Percentiles rank a stretch among this genome's conserved stretches.
phyloP scores from a whole-genome alignment of 2,797 vertebrate genomes.

The Huso huso region DNA sequence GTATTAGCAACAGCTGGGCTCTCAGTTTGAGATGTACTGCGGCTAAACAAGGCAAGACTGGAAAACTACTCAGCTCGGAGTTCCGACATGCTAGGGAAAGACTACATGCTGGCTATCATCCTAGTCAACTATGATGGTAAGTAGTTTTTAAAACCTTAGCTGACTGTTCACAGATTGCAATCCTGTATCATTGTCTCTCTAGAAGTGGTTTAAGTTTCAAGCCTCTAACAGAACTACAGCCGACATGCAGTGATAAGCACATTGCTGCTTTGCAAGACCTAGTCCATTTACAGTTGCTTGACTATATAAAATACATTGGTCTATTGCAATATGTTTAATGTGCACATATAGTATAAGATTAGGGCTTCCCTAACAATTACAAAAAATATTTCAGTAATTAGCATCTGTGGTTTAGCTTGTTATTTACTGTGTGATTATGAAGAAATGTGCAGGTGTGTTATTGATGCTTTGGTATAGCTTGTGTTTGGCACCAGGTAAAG shows the following conservation, averaged over 20 bases:
- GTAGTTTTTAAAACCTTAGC: conserved; percentile 12
- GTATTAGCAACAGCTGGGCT: conserved; percentile 22
- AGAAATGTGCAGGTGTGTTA: too few relatives aligned
- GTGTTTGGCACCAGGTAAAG: too few relatives aligned
- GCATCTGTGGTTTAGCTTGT: too few relatives aligned
- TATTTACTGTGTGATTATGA: too few relatives aligned
- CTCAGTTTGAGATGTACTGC: conserved; percentile 37
- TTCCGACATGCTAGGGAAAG: conserved; percentile 82
- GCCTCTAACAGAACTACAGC: not conserved
- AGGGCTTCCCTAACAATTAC: too few relatives aligned
- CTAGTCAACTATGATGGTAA: conserved; percentile 89
- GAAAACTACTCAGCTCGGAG: conserved; percentile 14
- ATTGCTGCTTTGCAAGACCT: not conserved
- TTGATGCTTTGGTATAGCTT: too few relatives aligned
- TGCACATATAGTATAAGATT: too few relatives aligned
- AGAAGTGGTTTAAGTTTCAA: not conserved
- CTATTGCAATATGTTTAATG: too few relatives aligned
- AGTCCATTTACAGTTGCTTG: not conserved
- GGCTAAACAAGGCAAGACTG: conserved; percentile 24
- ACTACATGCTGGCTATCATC: conserved; percentile 93
- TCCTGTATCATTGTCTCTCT: not conserved
- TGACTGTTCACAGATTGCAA: too few relatives aligned
- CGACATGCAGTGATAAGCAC: conserved; percentile 1
- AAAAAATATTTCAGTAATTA: too few relatives aligned
- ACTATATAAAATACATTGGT: too few relatives aligned